Base-by-base conservation (phyloP, 92 coral and sea anemone species). In the Diadumene lineata region DNA sequence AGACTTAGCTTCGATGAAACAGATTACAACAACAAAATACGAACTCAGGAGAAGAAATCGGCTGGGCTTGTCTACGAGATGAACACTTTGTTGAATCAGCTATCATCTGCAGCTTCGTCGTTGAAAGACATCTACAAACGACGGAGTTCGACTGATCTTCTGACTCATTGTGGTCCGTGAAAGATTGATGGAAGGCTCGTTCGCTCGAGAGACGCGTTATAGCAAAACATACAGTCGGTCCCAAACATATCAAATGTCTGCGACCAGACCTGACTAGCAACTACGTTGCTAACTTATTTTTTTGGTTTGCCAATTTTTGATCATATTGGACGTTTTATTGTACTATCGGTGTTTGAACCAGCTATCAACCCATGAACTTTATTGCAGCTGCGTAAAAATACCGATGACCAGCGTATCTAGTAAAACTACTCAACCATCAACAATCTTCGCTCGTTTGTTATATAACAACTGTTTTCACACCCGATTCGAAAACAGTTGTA, bases 61-160 rank as follows among this genome's bases (percentile, higher is more conserved):
- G 86, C 87, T 60, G 97, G 93, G 10, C 68, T 91, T 21, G 97
- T 91, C 7, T 76, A 75, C 21, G 97, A 91, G 76, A 91, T 91
- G 97, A 86, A 91, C 81, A 83, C 92, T 18, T 81, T 91, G 60
- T 66, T 91, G 50, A 91, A 88, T 77, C 92, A 91, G 72, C 79
- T 91, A 34, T 84, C 97, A 7, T 77, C 81, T 11, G 97, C 97
- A 43, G 97, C 97, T 9, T 81, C 78, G 31, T 91, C 92, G 34
- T 64, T 91, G 64, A 91, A 91, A 46, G 85, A 77, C 48, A 87
- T 91, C 62, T 91, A 91, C 58, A 80, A 75, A 32, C 77, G 97
- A 75, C 34, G 93, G 30, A 86, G 92, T 46, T 74, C 85, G 4
- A 64, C 73, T 10, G 85, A 85, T 60, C 34, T 85, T 25, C 68